Evolutionary conservation across 2,888 invertebrate species (phyloP).

Genomic region (Baccha elongata): DNA sequence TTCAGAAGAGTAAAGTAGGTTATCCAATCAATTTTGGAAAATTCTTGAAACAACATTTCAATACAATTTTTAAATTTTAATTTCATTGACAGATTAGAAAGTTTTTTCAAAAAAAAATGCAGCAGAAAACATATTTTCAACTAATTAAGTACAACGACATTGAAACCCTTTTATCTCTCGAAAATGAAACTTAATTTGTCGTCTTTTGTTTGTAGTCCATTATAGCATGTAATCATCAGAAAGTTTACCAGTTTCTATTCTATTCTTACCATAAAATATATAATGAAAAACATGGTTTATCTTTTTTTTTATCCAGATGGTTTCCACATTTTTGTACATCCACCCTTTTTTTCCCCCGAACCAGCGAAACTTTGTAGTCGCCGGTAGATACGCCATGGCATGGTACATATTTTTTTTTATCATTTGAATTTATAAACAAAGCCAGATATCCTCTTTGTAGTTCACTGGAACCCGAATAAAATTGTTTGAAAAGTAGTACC

Average conservation of each 20-base stretch:
- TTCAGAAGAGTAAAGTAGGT: too few species aligned
- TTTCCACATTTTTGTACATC: background rate
- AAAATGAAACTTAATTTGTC: slow-evolving; percentile 16
- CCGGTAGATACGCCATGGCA: slow-evolving; percentile 12
- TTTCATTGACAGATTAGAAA: too few species aligned
- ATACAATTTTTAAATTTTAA: too few species aligned
- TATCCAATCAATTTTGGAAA: too few species aligned
- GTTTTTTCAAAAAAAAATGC: background rate
- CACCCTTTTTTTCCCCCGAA: background rate
- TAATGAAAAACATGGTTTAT: slow-evolving; percentile 26
- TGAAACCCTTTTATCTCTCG: slow-evolving; percentile 23
- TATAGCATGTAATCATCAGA: slow-evolving; percentile 20
- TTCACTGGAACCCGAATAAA: background rate
- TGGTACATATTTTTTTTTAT: background rate
- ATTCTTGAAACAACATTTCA: too few species aligned
- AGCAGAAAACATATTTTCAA: background rate
- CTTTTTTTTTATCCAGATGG: slow-evolving; percentile 22
- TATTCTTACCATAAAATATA: slow-evolving; percentile 3
- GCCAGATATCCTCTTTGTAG: slow-evolving; percentile 35
- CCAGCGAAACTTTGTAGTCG: slow-evolving; percentile 16
- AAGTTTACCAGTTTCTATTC: background rate
- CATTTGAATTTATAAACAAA: too few species aligned
- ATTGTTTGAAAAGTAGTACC: too few species aligned
- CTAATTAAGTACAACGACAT: slow-evolving; percentile 11
- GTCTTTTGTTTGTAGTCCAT: slow-evolving; percentile 18